phyloP scores from a whole-genome alignment of 2,797 vertebrate genomes.

The Ambastaia sidthimunki region DNA sequence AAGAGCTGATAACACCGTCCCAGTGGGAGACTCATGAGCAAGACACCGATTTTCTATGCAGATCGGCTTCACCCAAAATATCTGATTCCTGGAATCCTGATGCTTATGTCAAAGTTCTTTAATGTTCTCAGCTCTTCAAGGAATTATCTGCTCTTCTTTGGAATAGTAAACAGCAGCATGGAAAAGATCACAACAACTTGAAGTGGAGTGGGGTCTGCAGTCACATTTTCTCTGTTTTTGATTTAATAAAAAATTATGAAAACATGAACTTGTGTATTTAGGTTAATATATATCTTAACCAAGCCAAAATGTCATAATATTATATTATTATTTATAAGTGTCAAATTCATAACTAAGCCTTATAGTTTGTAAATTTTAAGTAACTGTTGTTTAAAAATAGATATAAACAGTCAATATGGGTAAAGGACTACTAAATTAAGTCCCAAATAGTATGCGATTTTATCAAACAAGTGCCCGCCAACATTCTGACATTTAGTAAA shows the following conservation, averaged over 20 bases:
- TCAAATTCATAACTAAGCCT: background rate
- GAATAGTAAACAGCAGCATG: constrained; percentile 4
- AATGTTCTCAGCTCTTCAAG: constrained; percentile 23
- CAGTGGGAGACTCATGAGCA: constrained; percentile 49
- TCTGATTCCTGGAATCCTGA: constrained; percentile 24
- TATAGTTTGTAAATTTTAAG: too few species aligned
- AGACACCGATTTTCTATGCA: constrained; percentile 38
- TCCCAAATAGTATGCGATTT: too few species aligned
- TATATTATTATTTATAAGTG: background rate
- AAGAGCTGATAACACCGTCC: constrained; percentile 38
- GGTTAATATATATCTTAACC: too few species aligned
- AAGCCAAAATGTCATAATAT: background rate
- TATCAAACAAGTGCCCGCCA: background rate
- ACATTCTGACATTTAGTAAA: background rate
- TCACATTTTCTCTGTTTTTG: background rate
- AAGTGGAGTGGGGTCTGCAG: too few species aligned
- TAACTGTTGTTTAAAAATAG: too few species aligned
- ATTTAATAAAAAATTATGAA: background rate
- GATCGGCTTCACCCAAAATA: constrained; percentile 35
- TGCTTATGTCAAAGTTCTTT: background rate
- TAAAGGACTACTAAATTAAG: too few species aligned
- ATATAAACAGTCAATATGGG: too few species aligned
- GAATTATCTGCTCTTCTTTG: constrained; percentile 11
- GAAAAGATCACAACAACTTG: background rate
- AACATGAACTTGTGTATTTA: background rate